phyloP scores from a whole-genome alignment of 2,797 vertebrate genomes.

The Salmo trutta region DNA sequence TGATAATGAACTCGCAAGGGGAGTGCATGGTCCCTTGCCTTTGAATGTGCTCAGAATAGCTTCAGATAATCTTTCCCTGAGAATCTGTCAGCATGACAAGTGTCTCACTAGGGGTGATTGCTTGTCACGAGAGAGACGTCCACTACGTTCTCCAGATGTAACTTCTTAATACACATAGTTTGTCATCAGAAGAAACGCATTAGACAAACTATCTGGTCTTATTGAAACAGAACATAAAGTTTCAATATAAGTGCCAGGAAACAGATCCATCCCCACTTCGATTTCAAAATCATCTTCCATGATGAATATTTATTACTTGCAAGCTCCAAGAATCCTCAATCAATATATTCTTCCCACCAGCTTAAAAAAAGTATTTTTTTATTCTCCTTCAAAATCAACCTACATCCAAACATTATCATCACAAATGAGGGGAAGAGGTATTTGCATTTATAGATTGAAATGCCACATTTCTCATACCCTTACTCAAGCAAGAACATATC shows the following conservation, averaged over 20 bases:
- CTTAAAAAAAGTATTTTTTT: constrained; percentile 52
- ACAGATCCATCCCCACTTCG: constrained; percentile 56
- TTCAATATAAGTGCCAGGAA: constrained; percentile 40
- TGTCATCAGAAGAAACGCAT: constrained; percentile 72
- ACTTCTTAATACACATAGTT: constrained; percentile 18
- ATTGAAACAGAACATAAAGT: constrained; percentile 33
- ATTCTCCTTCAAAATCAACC: constrained; percentile 56
- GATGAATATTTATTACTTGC: constrained; percentile 77
- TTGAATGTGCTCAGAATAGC: constrained; percentile 97
- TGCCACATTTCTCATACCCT: constrained; percentile 56
- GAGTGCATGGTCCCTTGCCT: constrained; percentile 90
- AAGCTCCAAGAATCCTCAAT: constrained; percentile 70
- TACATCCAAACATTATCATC: constrained; percentile 78
- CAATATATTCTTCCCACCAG: constrained; percentile 77
- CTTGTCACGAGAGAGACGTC: constrained; percentile 82
- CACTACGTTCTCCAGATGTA: constrained; percentile 60
- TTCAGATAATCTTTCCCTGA: constrained; percentile 88
- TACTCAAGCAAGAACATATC: constrained; percentile 30
- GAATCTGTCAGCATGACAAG: constrained; percentile 87
- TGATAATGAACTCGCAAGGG: constrained; percentile 88
- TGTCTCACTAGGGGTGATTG: constrained; percentile 91
- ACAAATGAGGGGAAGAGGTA: constrained; percentile 65
- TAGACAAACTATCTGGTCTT: constrained; percentile 15
- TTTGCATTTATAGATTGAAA: constrained; percentile 81
- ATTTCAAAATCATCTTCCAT: constrained; percentile 72